phyloP scores from a whole-genome alignment of 2,113 vertebrate genomes.

The Phyllopteryx taeniolatus region DNA sequence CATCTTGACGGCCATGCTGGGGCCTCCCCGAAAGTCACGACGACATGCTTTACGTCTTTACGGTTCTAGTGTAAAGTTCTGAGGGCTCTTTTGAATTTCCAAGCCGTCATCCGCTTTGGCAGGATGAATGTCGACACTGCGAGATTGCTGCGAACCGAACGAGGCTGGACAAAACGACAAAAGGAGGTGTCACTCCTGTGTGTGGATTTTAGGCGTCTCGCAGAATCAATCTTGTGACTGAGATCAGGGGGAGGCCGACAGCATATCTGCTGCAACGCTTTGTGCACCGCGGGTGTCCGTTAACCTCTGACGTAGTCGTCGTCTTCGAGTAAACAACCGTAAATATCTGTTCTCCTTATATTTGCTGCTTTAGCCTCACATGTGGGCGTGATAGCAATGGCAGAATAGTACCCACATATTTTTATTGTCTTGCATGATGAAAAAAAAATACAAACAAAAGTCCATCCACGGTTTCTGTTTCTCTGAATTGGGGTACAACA shows the following conservation, averaged over 20 bases:
- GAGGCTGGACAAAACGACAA: slow-evolving; percentile 17
- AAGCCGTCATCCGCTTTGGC: neutral
- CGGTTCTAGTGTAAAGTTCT: neutral
- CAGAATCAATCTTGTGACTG: slow-evolving; percentile 66
- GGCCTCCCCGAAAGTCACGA: neutral
- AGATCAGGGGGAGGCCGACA: slow-evolving; percentile 64
- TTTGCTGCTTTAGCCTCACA: neutral
- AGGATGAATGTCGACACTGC: slow-evolving; percentile 2
- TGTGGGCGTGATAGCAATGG: neutral
- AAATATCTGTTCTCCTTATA: neutral
- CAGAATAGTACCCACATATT: too few relatives aligned
- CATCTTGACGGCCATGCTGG: too few relatives aligned
- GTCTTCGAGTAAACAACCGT: slow-evolving; percentile 34
- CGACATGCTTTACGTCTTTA: neutral
- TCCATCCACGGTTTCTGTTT: too few relatives aligned
- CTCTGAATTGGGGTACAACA: too few relatives aligned
- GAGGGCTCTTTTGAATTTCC: neutral
- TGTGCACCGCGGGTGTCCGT: slow-evolving; percentile 12
- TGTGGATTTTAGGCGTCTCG: slow-evolving; percentile 41
- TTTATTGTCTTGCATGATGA: too few relatives aligned
- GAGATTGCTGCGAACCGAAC: slow-evolving; percentile 13
- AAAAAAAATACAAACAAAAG: too few relatives aligned
- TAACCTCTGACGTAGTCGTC: slow-evolving; percentile 13
- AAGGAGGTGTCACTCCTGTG: slow-evolving; percentile 21
- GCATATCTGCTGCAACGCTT: slow-evolving; percentile 26